Percentiles rank a stretch among this genome's conserved stretches.
These are phyloP conservation scores for Macrotus californicus DNA, from an alignment of 2,113 vertebrate species.

Conservation along the genomic window DNA sequence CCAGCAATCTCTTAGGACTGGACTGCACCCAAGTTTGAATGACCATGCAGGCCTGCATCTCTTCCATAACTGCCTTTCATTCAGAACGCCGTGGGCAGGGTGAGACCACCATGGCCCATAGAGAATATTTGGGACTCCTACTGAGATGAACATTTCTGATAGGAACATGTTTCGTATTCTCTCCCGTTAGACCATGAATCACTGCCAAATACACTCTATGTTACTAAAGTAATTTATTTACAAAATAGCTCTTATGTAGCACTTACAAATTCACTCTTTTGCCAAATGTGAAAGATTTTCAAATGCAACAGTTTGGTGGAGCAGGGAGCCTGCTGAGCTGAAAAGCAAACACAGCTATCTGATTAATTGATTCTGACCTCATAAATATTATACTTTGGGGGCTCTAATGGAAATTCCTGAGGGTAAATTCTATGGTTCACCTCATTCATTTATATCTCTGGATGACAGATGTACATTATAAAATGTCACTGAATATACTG, in stretches of 20 bases:
- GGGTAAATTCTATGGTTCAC: constrained; percentile 88
- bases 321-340: constrained; percentile 75
- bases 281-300: constrained; percentile 68
- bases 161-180: constrained; percentile 63
- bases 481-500: constrained; percentile 88
- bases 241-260: constrained; percentile 66
- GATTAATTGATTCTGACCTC: constrained; percentile 93
- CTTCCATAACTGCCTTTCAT: neutral
- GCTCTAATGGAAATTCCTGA: constrained; percentile 88
- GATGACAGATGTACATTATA: constrained; percentile 91
- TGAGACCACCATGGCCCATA: neutral
- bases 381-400: constrained; percentile 89
- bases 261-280: constrained; percentile 67
- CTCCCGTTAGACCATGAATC: constrained; percentile 60
- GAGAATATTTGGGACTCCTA: constrained; percentile 28
- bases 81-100: neutral
- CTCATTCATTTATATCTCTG: constrained; percentile 85
- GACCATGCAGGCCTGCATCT: neutral
- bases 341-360: constrained; percentile 84
- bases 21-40: neutral
- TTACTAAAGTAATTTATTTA: constrained; percentile 71
- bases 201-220: constrained; percentile 27
- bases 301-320: constrained; percentile 78
- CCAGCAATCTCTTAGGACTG: neutral
- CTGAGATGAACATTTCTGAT: constrained; percentile 56